phyloP scores from a whole-genome alignment of 2,888 invertebrate species.

The Protodeltote pygarga region DNA sequence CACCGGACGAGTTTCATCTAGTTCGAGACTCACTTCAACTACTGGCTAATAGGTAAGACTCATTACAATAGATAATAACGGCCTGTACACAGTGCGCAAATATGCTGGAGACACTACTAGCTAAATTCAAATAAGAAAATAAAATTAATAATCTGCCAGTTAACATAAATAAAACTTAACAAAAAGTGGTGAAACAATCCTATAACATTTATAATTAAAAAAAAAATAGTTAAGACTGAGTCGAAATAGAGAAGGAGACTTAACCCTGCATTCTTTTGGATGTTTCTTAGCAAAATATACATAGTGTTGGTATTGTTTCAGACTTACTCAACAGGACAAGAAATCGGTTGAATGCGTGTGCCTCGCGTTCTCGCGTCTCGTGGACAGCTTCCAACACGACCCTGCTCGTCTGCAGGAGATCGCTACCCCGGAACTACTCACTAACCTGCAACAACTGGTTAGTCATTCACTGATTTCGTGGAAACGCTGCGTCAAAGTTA shows the following conservation, averaged over 20 bases:
- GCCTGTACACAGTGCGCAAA: neutral
- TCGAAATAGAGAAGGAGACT: no score
- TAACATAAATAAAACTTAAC: no score
- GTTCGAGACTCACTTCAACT: slow-evolving; percentile 95
- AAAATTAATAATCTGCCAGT: no score
- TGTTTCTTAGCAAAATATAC: no score
- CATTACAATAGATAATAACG: neutral
- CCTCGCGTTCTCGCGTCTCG: slow-evolving; percentile 97
- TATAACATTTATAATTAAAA: no score
- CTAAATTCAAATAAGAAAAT: no score
- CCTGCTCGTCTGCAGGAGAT: slow-evolving; percentile 96
- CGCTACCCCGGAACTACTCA: slow-evolving; percentile 95
- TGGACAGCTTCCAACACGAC: slow-evolving; percentile 98
- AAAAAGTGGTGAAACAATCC: no score
- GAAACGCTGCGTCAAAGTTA: no score
- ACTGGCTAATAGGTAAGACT: slow-evolving; percentile 88
- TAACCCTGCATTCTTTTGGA: no score
- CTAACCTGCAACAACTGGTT: slow-evolving; percentile 97
- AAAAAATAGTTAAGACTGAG: no score
- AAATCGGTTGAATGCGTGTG: slow-evolving; percentile 99
- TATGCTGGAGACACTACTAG: no score
- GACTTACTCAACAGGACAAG: slow-evolving; percentile 96
- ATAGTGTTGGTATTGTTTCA: no score
- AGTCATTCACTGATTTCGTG: slow-evolving; percentile 51
- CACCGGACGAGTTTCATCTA: slow-evolving; percentile 97